A percentile compares a stretch with the other conserved stretches of the same genome.
Evolutionary conservation across 2,113 vertebrate species (phyloP).

Genomic region (Ciconia maguari): DNA sequence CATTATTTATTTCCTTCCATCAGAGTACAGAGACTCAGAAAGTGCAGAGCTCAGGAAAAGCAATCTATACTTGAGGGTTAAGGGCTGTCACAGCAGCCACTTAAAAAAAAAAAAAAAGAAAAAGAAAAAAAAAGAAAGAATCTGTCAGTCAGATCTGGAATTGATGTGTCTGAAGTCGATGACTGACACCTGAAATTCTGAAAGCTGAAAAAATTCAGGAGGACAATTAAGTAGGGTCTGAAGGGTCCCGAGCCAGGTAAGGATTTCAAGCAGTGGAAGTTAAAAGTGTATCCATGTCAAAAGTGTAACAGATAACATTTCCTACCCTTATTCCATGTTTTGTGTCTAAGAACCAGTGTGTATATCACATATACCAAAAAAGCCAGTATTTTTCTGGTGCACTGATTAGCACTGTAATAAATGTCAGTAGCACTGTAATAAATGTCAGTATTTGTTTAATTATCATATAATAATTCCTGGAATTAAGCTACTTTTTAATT

Average conservation of each 20-base stretch:
- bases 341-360: background rate
- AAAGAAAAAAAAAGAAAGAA: too few species aligned
- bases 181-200: background rate
- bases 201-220: background rate
- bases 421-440: background rate
- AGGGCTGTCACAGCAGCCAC: background rate
- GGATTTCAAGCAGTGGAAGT: background rate
- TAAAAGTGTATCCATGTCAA: background rate
- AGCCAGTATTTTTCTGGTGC: too few species aligned
- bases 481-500: background rate
- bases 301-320: accelerated
- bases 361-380: accelerated
- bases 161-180: background rate
- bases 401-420: background rate
- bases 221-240: background rate
- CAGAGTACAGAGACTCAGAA: background rate
- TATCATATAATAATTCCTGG: background rate
- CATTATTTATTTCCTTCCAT: background rate
- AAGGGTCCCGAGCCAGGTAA: background rate
- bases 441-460: background rate
- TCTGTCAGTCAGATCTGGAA: background rate
- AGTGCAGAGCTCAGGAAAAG: background rate
- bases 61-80: background rate
- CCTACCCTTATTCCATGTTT: accelerated
- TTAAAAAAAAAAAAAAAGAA: too few species aligned